Conservation (phyloP, 2,797 vertebrate species). For the Acrocephalus scirpaceus region DNA sequence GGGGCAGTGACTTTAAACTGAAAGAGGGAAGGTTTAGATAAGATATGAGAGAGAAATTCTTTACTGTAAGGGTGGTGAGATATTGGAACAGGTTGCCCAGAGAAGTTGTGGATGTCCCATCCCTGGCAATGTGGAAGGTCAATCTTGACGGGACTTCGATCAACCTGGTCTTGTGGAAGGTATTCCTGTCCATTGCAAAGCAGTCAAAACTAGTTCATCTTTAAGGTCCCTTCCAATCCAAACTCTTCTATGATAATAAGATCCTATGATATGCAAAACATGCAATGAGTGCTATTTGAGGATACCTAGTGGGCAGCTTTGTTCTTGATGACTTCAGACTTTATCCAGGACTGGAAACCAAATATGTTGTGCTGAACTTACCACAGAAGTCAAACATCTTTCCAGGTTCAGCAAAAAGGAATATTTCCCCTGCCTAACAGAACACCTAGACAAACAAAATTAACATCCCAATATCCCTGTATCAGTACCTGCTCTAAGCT, state of each 20-base stretch:
- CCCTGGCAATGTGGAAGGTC: neutral
- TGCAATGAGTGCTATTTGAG: neutral
- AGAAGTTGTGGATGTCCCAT: neutral
- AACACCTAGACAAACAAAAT: neutral
- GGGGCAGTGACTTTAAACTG: neutral
- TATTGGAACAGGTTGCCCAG: neutral
- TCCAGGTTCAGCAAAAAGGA: neutral
- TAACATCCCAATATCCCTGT: neutral
- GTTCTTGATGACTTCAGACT: neutral
- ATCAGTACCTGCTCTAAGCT: neutral
- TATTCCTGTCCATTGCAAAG: neutral
- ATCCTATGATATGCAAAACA: neutral
- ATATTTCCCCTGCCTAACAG: neutral
- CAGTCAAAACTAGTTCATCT: rapidly evolving
- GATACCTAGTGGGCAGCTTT: neutral
- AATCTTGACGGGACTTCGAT: neutral
- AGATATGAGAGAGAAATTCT: neutral
- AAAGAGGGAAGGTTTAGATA: neutral
- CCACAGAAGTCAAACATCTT: neutral
- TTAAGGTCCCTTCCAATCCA: neutral
- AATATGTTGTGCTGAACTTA: neutral
- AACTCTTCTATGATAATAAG: neutral
- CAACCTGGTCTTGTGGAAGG: neutral
- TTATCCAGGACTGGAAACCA: neutral
- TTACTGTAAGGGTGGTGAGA: neutral